phyloP scores from a whole-genome alignment of 2,797 vertebrate species.

The Cossypha heuglini region DNA sequence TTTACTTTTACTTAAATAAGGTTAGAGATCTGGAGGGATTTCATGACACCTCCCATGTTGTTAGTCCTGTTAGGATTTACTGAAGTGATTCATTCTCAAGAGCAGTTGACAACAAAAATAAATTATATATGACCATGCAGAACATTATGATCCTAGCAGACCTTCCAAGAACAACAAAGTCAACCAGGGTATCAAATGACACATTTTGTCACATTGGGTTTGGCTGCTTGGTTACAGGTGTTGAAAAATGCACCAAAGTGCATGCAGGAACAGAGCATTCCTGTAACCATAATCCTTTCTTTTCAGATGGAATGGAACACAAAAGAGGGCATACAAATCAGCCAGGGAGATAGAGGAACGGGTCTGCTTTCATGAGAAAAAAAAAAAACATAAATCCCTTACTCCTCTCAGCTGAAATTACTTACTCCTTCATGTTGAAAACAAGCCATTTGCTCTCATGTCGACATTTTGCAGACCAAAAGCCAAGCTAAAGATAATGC shows the following conservation, averaged over 20 bases:
- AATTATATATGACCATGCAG: neutral
- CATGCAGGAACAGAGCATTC: fast-evolving
- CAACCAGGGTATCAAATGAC: neutral
- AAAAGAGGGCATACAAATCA: neutral
- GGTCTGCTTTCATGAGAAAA: neutral
- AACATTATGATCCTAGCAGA: neutral
- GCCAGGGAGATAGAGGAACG: neutral
- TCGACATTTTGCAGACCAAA: neutral
- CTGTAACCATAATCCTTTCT: neutral
- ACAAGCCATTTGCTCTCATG: neutral
- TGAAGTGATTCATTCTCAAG: neutral
- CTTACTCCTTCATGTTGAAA: neutral
- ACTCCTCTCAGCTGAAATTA: neutral
- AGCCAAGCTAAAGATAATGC: neutral
- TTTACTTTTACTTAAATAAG: neutral
- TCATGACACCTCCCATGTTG: neutral
- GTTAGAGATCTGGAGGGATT: neutral
- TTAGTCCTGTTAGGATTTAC: neutral
- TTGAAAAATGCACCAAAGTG: neutral
- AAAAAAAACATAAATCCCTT: neutral
- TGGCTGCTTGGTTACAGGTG: neutral
- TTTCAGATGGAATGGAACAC: neutral
- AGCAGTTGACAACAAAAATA: neutral
- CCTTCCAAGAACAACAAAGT: slow-evolving; percentile 20
- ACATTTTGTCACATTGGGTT: neutral